Evolutionary conservation across 2,888 invertebrate genomes (phyloP), one percentile per base, ranked within the genome.

Genomic region (Dermolepida albohirtum): DNA sequence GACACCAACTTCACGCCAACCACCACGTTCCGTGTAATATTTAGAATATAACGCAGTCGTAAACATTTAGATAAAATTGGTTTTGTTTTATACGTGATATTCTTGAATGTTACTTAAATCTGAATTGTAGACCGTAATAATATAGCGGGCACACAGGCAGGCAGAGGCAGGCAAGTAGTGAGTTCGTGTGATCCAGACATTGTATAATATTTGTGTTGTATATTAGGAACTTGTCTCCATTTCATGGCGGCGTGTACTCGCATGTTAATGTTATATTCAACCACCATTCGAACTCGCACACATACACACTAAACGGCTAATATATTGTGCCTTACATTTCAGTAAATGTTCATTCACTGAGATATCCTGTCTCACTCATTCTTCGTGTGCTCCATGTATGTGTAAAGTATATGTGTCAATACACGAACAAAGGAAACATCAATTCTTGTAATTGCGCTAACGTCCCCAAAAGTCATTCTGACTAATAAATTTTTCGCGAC

Each of bases 221-320:
- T 65, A 65, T 69, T 69, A 69, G 66, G 66, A 69, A 69, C 69
- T 69, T 69, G 69, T 69, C 69, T 69, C 69, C 69, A 69, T 69
- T 69, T 64, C 59, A 64, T 44, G 44, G 62, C 69, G 52, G 65
- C 69, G 69, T 69, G 69, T 69, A 65, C 69, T 66, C 65, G 69
- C 69, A 69, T 69, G 69, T 69, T 69, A 69, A 69, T 69, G 69
- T 62, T 64, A 55, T 64, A 68, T 64, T 68, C 67, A 54, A 54
- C 54, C 49, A 55, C 54, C 54, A 54, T 68, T 68, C 67, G 67
- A 68, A 68, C 47, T 47, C 47, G 47, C 47, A 62, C 47, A 17
- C 47, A 59, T 43, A 64, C 64, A 67, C 52, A 68, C 67, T 34
- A 49, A 68, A 64, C 64, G 54, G 40, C 64, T 68, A 68, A 68